Conservation (phyloP, 2,113 vertebrate species). For the Pachypanchax playfairii region DNA sequence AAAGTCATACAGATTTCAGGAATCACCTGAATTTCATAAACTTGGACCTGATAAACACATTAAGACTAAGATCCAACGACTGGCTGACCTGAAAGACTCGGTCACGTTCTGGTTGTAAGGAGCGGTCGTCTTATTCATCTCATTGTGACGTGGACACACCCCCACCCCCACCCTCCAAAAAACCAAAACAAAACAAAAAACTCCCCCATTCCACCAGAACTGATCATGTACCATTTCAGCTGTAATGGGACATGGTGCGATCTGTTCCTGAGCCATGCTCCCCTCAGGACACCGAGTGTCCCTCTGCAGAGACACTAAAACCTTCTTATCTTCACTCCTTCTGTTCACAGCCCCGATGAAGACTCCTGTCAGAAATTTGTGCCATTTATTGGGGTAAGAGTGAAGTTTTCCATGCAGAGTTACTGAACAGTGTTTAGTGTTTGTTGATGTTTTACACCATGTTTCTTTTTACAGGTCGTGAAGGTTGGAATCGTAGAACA, state of each 20-base stretch:
- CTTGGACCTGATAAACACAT: background rate
- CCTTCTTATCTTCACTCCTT: conserved; percentile 13
- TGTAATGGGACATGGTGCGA: conserved; percentile 58
- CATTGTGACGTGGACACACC: conserved; percentile 58
- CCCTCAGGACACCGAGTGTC: conserved; percentile 71
- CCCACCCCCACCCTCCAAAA: conserved; percentile 20
- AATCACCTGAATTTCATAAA: too few relatives aligned
- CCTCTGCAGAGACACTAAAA: conserved; percentile 47
- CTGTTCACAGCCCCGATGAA: conserved; percentile 82
- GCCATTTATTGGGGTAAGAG: conserved; percentile 88
- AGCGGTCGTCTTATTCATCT: conserved; percentile 69
- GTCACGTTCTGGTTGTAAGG: conserved; percentile 70
- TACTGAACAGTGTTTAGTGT: background rate
- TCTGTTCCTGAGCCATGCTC: conserved; percentile 44
- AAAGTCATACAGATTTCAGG: too few relatives aligned
- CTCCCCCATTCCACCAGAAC: conserved; percentile 58
- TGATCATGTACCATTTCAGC: conserved; percentile 64
- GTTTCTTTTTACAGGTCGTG: conserved; percentile 72
- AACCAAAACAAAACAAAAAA: too few relatives aligned
- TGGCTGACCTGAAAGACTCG: conserved; percentile 7
- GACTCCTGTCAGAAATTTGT: conserved; percentile 96
- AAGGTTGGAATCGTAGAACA: conserved; percentile 94
- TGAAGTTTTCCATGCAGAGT: background rate
- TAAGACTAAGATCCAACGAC: background rate
- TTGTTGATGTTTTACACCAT: conserved; percentile 7